Evolutionary conservation across 2,888 invertebrate genomes (phyloP).

Genomic region (Drosophila borborema): DNA sequence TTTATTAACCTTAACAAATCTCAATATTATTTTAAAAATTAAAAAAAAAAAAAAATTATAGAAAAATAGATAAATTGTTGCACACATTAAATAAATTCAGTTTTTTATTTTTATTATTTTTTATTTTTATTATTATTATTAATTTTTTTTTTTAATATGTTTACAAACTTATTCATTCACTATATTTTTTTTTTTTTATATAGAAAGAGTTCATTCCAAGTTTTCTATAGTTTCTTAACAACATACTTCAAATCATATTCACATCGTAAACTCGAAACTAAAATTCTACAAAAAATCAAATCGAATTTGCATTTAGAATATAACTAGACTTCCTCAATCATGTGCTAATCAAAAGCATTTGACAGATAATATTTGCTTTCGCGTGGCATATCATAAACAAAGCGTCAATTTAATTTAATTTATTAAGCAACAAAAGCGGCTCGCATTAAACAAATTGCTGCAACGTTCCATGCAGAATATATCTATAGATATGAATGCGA

Average conservation of each 20-base stretch:
- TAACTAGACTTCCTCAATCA: neutral
- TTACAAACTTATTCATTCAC: too few species aligned
- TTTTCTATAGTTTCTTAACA: too few species aligned
- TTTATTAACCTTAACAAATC: neutral
- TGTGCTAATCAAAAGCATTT: conserved; percentile 6
- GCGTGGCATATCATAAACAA: conserved; percentile 1
- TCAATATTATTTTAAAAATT: too few species aligned
- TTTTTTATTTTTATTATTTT: too few species aligned
- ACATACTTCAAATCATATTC: neutral
- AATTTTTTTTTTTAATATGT: too few species aligned
- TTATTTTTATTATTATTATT: too few species aligned
- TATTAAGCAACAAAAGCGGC: conserved; percentile 20
- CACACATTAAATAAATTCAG: too few species aligned
- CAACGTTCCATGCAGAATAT: conserved; percentile 10
- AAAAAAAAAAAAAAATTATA: too few species aligned
- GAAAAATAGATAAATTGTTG: too few species aligned
- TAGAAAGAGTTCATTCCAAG: too few species aligned
- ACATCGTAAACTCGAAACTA: too few species aligned
- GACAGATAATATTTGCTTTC: conserved; percentile 13
- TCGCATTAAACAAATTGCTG: conserved; percentile 40
- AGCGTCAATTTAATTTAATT: conserved; percentile 28
- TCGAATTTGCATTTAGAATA: neutral
- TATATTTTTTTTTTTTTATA: too few species aligned
- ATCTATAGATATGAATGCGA: conserved; percentile 32
- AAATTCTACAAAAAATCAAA: neutral